phyloP scores from a whole-genome alignment of 1,140 invertebrate species.

The Drosophila bifasciata region DNA sequence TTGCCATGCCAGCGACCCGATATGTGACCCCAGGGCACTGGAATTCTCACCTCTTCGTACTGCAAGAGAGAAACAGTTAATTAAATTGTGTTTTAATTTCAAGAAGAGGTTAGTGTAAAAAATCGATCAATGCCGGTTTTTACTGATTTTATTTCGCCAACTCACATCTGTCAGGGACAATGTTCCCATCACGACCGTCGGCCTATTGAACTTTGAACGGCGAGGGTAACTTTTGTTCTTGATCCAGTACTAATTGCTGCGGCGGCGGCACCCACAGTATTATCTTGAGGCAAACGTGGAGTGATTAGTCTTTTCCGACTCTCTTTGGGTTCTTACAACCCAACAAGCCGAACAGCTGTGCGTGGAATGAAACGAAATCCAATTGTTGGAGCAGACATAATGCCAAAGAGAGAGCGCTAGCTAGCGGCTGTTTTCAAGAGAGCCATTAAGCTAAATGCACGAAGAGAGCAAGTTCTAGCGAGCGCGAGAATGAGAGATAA shows the following conservation, averaged over 20 bases:
- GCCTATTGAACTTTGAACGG: conserved; percentile 17
- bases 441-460: no score
- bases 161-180: conserved; percentile 46
- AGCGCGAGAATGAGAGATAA: no score
- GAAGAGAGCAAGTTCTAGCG: no score
- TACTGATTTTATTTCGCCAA: not conserved
- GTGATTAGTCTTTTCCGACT: no score
- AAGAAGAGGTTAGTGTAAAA: conserved; percentile 10
- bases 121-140: no score
- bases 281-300: no score
- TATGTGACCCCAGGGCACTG: conserved; percentile 87
- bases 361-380: not conserved
- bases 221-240: not conserved
- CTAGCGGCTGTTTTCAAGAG: not conserved
- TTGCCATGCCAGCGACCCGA: conserved; percentile 89
- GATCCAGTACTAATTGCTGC: not conserved
- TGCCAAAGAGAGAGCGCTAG: no score
- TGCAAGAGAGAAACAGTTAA: conserved; percentile 14
- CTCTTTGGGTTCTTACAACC: not conserved
- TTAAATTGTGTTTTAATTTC: not conserved
- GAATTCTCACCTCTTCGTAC: conserved; percentile 86
- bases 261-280: no score
- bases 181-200: conserved; percentile 28
- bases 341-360: not conserved
- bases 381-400: no score